Evolutionary conservation across 2,888 invertebrate genomes (phyloP).

Genomic region (Tridacna gigas): DNA sequence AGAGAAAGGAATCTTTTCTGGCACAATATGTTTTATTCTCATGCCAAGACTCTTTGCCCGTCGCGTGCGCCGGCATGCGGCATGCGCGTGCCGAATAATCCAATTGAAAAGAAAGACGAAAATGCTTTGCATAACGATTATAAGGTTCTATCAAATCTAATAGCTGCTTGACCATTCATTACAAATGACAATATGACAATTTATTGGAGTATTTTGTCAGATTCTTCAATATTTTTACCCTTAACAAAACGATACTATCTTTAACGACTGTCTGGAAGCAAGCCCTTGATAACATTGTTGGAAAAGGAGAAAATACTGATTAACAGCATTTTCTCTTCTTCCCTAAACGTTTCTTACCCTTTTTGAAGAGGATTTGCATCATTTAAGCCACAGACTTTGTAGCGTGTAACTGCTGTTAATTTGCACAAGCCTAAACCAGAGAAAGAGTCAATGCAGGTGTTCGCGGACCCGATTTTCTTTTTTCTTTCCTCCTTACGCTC

Average conservation of each 20-base stretch:
- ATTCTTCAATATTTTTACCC: not conserved
- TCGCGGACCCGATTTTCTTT: conserved; percentile 5
- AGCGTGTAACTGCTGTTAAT: too few species aligned
- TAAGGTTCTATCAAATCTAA: conserved; percentile 62
- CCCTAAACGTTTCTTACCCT: too few species aligned
- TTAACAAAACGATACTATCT: too few species aligned
- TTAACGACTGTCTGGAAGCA: too few species aligned
- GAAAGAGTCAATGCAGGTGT: not conserved
- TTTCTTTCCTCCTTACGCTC: conserved; percentile 31
- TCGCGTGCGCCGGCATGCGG: conserved; percentile 62
- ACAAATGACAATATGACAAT: conserved; percentile 62
- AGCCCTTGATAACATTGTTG: too few species aligned
- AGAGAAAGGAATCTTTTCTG: conserved; percentile 5
- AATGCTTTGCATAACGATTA: conserved; percentile 66
- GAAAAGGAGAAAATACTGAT: too few species aligned
- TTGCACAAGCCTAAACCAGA: not conserved
- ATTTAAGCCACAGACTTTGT: too few species aligned
- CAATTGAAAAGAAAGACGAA: conserved; percentile 47
- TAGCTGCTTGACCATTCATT: conserved; percentile 49
- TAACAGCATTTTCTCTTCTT: too few species aligned
- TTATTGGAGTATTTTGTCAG: conserved; percentile 59
- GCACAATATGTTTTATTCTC: conserved; percentile 35
- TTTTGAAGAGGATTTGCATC: too few species aligned
- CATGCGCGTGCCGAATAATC: conserved; percentile 52
- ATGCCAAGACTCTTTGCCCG: conserved; percentile 36